These are phyloP conservation scores for Coenonympha arcania DNA, from an alignment of 2,888 invertebrate species.

Conservation along the genomic window DNA sequence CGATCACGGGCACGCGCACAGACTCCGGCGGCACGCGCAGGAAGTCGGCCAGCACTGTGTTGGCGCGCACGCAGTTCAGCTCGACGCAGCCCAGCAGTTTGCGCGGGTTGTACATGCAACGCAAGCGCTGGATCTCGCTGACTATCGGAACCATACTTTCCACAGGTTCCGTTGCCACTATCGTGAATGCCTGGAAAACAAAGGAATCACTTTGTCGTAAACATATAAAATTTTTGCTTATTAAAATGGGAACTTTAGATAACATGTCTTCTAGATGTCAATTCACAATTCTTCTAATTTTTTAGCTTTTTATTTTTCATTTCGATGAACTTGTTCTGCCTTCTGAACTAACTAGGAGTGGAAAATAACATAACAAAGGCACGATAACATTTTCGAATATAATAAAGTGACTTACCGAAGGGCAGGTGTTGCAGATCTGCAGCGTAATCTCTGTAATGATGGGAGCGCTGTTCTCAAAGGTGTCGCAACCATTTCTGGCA, in stretches of 20 bases:
- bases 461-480: constrained; percentile 58
- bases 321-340: too few relatives aligned
- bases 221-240: too few relatives aligned
- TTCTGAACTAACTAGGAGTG: too few relatives aligned
- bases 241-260: too few relatives aligned
- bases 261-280: too few relatives aligned
- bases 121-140: constrained; percentile 77
- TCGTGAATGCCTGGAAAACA: constrained; percentile 51
- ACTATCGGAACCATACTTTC: constrained; percentile 83
- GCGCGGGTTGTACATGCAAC: constrained; percentile 53
- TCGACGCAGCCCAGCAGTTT: constrained; percentile 78
- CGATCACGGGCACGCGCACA: constrained; percentile 78
- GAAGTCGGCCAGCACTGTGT: constrained; percentile 80
- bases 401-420: constrained; percentile 39
- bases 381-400: background rate
- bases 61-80: constrained; percentile 80
- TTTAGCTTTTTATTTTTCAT: too few relatives aligned
- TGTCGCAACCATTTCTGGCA: constrained; percentile 48
- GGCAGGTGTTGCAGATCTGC: constrained; percentile 61
- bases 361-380: too few relatives aligned
- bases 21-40: constrained; percentile 74
- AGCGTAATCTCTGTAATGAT: constrained; percentile 56
- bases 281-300: too few relatives aligned
- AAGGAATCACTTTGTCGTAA: too few relatives aligned
- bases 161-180: constrained; percentile 71